Conservation (phyloP, 1,140 invertebrate species). For the Drosophila parvula region DNA sequence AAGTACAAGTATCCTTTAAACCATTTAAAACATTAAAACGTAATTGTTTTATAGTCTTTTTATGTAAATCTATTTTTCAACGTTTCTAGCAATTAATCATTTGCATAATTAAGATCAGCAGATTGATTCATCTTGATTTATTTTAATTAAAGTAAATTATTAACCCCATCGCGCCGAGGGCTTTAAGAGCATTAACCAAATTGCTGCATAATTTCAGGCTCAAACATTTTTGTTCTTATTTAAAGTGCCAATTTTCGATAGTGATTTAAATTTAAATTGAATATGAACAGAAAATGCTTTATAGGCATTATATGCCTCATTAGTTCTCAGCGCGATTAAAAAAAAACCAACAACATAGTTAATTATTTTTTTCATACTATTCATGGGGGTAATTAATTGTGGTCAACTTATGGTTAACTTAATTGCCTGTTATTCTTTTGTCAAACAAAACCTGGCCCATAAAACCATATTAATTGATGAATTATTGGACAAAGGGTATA, state of each 20-base stretch:
- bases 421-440: slow-evolving; percentile 50
- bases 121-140: slow-evolving; percentile 9
- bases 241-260: background rate
- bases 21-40: background rate
- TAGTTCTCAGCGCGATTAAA: slow-evolving; percentile 38
- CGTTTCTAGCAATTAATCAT: slow-evolving; percentile 5
- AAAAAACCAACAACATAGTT: slow-evolving; percentile 29
- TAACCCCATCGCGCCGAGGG: slow-evolving; percentile 1
- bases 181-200: slow-evolving; percentile 5
- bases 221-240: background rate
- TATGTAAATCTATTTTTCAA: background rate
- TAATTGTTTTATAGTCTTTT: background rate
- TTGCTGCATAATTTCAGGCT: slow-evolving; percentile 36
- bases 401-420: slow-evolving; percentile 55
- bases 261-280: slow-evolving; percentile 46
- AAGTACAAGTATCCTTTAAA: background rate
- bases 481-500: slow-evolving; percentile 3
- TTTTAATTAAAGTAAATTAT: slow-evolving; percentile 4
- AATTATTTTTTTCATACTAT: slow-evolving; percentile 43
- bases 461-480: slow-evolving; percentile 30
- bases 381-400: slow-evolving; percentile 48
- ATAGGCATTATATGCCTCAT: slow-evolving; percentile 49
- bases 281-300: slow-evolving; percentile 23
- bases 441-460: slow-evolving; percentile 29
- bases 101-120: background rate